phyloP scores from a whole-genome alignment of 2,113 vertebrate species.

The Cephalophus harveyi region DNA sequence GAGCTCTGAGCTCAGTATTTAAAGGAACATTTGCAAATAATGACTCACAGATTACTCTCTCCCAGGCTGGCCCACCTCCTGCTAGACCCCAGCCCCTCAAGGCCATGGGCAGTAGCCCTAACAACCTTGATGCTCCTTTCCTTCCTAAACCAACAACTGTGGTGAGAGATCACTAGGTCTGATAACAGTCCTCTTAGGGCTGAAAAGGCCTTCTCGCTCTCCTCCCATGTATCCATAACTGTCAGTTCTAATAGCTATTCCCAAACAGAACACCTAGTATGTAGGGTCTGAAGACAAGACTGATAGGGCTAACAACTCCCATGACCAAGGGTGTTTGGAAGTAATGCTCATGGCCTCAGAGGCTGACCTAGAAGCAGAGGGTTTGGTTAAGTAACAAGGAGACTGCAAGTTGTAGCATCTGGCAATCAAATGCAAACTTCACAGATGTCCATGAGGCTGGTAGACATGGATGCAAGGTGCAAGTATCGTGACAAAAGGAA shows the following conservation, averaged over 20 bases:
- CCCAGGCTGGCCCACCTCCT: not conserved
- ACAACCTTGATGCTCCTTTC: not conserved
- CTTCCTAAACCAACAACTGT: not conserved
- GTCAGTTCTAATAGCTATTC: not conserved
- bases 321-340: not conserved
- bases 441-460: not conserved
- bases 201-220: not conserved
- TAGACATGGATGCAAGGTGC: not conserved
- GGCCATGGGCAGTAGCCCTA: too few species aligned
- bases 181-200: not conserved
- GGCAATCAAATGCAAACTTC: not conserved
- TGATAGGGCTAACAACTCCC: rapidly evolving
- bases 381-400: not conserved
- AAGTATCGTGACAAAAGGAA: not conserved
- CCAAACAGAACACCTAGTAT: not conserved
- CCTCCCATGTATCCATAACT: not conserved
- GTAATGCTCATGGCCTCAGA: not conserved
- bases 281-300: not conserved
- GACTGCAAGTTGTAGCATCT: not conserved
- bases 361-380: not conserved
- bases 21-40: not conserved
- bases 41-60: not conserved
- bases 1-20: not conserved
- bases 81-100: rapidly evolving
- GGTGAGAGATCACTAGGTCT: not conserved